Percentiles rank a stretch among this genome's conserved stretches.
Conservation (phyloP, 2,888 invertebrate species). For the Watsonalla binaria region DNA sequence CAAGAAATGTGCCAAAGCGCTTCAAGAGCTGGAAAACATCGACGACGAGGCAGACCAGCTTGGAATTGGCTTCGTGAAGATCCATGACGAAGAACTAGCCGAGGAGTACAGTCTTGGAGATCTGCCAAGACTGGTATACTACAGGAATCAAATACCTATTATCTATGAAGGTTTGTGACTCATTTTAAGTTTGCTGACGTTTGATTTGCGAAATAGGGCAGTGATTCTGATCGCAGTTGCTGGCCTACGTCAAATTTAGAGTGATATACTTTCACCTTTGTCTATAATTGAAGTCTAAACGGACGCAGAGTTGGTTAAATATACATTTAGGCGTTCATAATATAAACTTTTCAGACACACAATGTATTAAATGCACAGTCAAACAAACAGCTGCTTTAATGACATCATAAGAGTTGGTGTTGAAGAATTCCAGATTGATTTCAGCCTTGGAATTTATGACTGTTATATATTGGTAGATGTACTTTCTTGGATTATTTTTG, state of each 20-base stretch:
- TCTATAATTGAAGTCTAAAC: conserved; percentile 17
- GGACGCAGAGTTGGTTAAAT: conserved; percentile 15
- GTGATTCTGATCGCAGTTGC: conserved; percentile 26
- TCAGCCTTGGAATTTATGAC: conserved; percentile 2
- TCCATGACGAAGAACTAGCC: conserved; percentile 93
- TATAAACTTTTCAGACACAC: conserved; percentile 12
- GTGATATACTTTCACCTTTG: conserved; percentile 21
- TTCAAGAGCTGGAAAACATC: conserved; percentile 95
- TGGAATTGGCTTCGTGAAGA: conserved; percentile 96
- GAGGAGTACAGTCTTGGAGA: conserved; percentile 95
- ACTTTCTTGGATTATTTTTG: background rate
- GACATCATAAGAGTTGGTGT: background rate
- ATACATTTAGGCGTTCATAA: background rate
- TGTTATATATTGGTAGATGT: background rate
- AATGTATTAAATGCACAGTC: background rate
- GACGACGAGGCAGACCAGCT: conserved; percentile 96
- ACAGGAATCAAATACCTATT: conserved; percentile 95
- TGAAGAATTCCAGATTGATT: conserved; percentile 1
- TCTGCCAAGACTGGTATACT: conserved; percentile 93
- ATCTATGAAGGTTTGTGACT: conserved; percentile 90
- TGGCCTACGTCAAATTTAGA: conserved; percentile 24
- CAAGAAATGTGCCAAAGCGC: conserved; percentile 93
- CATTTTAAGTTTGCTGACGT: conserved; percentile 47
- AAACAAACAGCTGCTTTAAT: background rate
- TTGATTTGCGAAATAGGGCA: conserved; percentile 39